Evolutionary conservation across 2,888 invertebrate species (phyloP).

Genomic region (Syrista parreyssii): DNA sequence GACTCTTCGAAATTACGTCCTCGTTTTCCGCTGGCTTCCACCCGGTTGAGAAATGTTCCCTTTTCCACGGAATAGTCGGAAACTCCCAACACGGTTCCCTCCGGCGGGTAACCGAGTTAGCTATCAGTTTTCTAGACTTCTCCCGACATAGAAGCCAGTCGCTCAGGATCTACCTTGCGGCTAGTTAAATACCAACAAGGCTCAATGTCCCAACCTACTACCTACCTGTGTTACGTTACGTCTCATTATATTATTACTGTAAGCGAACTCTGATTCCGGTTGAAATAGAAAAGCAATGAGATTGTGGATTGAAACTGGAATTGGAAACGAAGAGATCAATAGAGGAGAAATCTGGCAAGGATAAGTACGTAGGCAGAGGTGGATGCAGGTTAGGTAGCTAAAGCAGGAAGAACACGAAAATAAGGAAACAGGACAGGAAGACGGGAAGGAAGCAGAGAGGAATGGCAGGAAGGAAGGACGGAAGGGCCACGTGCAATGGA

Average conservation of each 20-base stretch:
- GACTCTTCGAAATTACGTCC: constrained; percentile 22
- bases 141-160: neutral
- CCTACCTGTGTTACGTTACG: neutral
- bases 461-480: neutral
- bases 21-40: constrained; percentile 2
- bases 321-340: too few species aligned
- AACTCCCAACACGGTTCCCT: neutral
- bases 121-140: neutral
- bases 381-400: too few species aligned
- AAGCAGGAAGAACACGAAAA: neutral
- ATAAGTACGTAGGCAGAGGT: too few species aligned
- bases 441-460: too few species aligned
- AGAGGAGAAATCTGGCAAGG: too few species aligned
- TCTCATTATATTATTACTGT: neutral
- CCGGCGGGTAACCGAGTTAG: neutral
- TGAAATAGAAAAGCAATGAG: neutral
- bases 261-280: neutral
- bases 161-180: neutral
- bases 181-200: neutral
- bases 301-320: neutral
- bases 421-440: neutral
- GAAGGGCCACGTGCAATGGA: neutral
- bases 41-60: neutral
- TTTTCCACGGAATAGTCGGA: neutral
- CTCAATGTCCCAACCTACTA: neutral